Percentiles rank a stretch among this genome's conserved stretches.
phyloP scores from a whole-genome alignment of 2,888 invertebrate species.

The Dorcus parallelipipedus region DNA sequence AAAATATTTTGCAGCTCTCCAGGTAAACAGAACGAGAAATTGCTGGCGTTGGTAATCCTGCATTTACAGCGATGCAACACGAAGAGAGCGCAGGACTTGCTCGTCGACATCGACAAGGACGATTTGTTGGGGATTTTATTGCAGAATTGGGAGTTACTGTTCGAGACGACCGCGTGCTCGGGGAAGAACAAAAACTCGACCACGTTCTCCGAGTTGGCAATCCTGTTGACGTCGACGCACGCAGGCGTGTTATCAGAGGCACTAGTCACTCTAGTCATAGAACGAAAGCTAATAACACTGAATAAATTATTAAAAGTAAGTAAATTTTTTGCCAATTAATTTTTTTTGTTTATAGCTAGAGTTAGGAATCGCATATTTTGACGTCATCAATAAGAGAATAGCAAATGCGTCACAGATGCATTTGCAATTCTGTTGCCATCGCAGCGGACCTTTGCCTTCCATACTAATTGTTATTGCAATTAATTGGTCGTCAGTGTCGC shows the following conservation, averaged over 20 bases:
- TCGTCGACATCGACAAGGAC: constrained; percentile 47
- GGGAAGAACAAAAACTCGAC: constrained; percentile 46
- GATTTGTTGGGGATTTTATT: constrained; percentile 46
- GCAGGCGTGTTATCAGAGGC: constrained; percentile 50
- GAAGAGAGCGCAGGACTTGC: constrained; percentile 48
- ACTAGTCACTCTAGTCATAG: constrained; percentile 50
- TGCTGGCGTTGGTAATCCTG: constrained; percentile 51
- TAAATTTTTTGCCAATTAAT: neutral
- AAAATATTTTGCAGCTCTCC: constrained; percentile 33
- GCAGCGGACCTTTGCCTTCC: too few species aligned
- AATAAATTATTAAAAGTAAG: constrained; percentile 47
- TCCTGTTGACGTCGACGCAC: constrained; percentile 51
- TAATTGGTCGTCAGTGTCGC: too few species aligned
- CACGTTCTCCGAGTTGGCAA: constrained; percentile 56
- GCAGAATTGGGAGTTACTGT: constrained; percentile 52
- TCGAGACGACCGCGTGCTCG: constrained; percentile 47
- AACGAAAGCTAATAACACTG: constrained; percentile 46
- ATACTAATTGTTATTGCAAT: too few species aligned
- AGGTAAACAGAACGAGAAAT: constrained; percentile 41
- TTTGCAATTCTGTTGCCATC: too few species aligned
- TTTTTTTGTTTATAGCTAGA: neutral
- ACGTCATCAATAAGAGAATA: too few species aligned
- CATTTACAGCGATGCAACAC: constrained; percentile 54
- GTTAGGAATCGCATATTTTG: too few species aligned
- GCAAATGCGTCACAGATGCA: too few species aligned